phyloP scores from a whole-genome alignment of 2,797 vertebrate genomes.

The Lindbergichthys nudifrons region DNA sequence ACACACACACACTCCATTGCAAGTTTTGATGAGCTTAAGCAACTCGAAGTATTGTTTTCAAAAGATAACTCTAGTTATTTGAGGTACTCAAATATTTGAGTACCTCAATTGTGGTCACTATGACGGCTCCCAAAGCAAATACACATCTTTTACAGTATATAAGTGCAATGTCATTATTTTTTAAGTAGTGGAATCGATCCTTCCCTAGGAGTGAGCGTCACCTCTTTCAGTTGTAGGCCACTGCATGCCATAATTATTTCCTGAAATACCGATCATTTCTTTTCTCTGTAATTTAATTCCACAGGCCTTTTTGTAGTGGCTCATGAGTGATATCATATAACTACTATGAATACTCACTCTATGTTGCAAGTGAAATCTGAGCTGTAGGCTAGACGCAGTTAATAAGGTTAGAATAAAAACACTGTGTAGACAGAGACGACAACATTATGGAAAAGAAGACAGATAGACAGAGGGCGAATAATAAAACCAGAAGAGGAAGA shows the following conservation, averaged over 20 bases:
- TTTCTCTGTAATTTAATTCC: slow-evolving; percentile 37
- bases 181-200: slow-evolving; percentile 23
- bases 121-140: background rate
- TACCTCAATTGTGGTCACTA: background rate
- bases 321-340: slow-evolving; percentile 28
- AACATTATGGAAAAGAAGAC: slow-evolving; percentile 7
- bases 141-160: background rate
- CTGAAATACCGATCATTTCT: slow-evolving; percentile 20
- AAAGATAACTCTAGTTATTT: background rate
- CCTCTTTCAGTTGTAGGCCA: slow-evolving; percentile 8
- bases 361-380: slow-evolving; percentile 34
- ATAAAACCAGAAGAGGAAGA: slow-evolving; percentile 34
- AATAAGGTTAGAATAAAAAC: slow-evolving; percentile 54
- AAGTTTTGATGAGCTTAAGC: background rate
- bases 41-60: background rate
- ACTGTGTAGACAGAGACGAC: slow-evolving; percentile 3
- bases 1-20: background rate
- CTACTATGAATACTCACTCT: slow-evolving; percentile 19
- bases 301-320: slow-evolving; percentile 6
- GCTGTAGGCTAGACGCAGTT: slow-evolving; percentile 31
- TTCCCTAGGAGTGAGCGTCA: background rate
- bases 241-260: slow-evolving; percentile 28
- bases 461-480: slow-evolving; percentile 3
- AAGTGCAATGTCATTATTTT: slow-evolving; percentile 1
- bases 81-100: background rate